A percentile compares a stretch with the other conserved stretches of the same genome.
Conservation (phyloP, 2,888 invertebrate genomes). For the Thumatha senex region DNA sequence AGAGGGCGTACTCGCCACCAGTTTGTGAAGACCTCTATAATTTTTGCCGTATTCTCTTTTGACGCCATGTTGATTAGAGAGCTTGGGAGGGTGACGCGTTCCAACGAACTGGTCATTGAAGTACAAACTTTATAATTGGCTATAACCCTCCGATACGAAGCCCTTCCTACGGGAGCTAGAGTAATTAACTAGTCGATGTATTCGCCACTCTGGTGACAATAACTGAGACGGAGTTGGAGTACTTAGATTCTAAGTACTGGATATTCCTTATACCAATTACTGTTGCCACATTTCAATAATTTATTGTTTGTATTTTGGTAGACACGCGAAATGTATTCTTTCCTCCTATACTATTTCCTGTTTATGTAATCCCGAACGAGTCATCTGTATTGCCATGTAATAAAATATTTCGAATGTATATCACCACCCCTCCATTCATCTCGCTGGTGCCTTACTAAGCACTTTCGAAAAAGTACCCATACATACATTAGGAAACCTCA, state of each 20-base stretch:
- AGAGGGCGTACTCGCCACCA: conserved; percentile 49
- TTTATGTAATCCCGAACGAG: no score
- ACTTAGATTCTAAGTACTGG: conserved; percentile 20
- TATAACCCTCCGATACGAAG: conserved; percentile 67
- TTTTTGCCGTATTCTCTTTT: conserved; percentile 24
- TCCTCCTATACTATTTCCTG: no score
- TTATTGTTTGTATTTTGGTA: no score
- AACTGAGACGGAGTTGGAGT: conserved; percentile 23
- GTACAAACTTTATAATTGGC: conserved; percentile 79
- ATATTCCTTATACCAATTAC: conserved; percentile 9
- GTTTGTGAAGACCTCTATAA: conserved; percentile 33
- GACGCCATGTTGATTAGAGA: conserved; percentile 11
- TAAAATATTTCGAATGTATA: no score
- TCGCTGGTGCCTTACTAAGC: no score
- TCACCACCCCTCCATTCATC: no score
- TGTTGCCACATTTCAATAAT: no score
- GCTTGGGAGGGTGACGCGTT: conserved; percentile 25
- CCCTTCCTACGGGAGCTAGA: conserved; percentile 47
- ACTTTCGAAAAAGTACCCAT: no score
- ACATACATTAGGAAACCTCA: no score
- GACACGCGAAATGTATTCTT: no score
- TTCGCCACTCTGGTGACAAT: conserved; percentile 38
- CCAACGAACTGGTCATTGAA: conserved; percentile 46
- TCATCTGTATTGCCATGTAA: no score
- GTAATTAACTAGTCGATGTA: conserved; percentile 72